A percentile compares a stretch with the other conserved stretches of the same genome.
Evolutionary conservation across 2,888 invertebrate species (phyloP).

Genomic region (Melitaea athalia): DNA sequence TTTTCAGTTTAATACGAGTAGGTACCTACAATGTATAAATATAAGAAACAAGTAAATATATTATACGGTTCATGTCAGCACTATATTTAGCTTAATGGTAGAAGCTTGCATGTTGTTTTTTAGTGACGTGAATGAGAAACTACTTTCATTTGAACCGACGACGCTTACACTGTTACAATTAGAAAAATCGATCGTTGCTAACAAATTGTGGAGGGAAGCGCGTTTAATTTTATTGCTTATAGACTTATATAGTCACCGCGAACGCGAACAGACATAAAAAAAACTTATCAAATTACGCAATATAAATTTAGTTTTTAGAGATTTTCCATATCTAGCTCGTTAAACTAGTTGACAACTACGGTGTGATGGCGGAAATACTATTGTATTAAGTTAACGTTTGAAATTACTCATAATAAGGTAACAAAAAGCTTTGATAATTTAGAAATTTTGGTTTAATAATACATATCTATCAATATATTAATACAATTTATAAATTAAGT

Average conservation of each 20-base stretch:
- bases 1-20: background rate
- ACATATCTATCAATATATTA: background rate
- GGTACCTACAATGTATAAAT: background rate
- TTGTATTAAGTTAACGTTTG: no score
- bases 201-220: slow-evolving; percentile 55
- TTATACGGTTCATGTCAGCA: slow-evolving; percentile 13
- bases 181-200: slow-evolving; percentile 61
- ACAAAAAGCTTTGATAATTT: no score
- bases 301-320: no score
- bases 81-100: slow-evolving; percentile 21
- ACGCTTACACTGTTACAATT: slow-evolving; percentile 49
- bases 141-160: slow-evolving; percentile 39
- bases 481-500: background rate
- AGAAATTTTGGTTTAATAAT: no score
- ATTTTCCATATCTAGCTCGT: no score
- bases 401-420: no score
- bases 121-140: slow-evolving; percentile 42
- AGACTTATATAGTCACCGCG: background rate
- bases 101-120: slow-evolving; percentile 36
- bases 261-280: slow-evolving; percentile 9
- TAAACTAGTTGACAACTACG: no score
- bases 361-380: no score
- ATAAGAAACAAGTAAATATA: slow-evolving; percentile 3
- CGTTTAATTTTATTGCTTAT: slow-evolving; percentile 67
- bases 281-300: no score